These are phyloP conservation scores for Eublepharis macularius DNA, from an alignment of 2,113 vertebrate genomes.

Conservation along the genomic window DNA sequence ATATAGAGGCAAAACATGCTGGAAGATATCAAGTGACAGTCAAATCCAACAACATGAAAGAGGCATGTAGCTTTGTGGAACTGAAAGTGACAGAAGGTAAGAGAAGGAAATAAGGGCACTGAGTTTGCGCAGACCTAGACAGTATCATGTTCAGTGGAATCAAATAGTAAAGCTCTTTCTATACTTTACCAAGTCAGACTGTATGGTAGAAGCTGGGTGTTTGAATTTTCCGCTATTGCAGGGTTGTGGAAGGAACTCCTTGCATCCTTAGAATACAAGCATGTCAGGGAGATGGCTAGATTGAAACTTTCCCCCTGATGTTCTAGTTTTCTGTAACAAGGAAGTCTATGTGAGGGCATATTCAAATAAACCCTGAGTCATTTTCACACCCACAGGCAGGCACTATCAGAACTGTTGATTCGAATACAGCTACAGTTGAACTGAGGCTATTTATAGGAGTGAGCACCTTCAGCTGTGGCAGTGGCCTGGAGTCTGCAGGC, in stretches of 20 bases:
- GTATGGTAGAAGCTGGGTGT: background rate
- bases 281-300: background rate
- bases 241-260: background rate
- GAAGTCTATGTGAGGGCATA: background rate
- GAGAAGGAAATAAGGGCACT: background rate
- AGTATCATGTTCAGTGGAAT: background rate
- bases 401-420: no score
- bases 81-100: background rate
- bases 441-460: no score
- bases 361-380: background rate
- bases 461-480: no score
- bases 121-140: no score
- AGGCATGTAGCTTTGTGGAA: background rate
- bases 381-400: no score
- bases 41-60: background rate
- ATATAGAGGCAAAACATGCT: background rate
- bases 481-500: no score
- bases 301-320: background rate
- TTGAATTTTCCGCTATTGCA: background rate
- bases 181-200: background rate
- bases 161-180: background rate
- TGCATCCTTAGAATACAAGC: background rate
- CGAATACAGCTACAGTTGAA: no score
- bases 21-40: conserved; percentile 7
- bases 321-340: background rate